Conservation (phyloP, 2,888 invertebrate genomes). For the Acleris holmiana region DNA sequence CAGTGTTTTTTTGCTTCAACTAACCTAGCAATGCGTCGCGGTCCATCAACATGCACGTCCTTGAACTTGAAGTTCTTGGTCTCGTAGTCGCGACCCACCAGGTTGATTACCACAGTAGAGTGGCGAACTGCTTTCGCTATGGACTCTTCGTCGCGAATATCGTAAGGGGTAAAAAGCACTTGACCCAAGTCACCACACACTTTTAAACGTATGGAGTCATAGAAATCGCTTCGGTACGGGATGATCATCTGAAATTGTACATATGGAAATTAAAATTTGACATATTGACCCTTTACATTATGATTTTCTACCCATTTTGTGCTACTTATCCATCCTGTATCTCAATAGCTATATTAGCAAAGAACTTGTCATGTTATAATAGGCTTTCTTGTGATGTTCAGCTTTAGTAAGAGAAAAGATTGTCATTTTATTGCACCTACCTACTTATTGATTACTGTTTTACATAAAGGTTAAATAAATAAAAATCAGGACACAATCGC, state of each 20-base stretch:
- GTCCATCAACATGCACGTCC: constrained; percentile 94
- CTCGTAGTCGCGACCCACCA: constrained; percentile 96
- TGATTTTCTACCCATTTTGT: neutral
- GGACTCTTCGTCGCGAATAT: constrained; percentile 93
- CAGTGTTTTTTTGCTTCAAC: neutral
- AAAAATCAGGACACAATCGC: too few species aligned
- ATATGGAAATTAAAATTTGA: constrained; percentile 6
- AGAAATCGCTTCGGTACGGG: constrained; percentile 95
- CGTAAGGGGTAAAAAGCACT: constrained; percentile 93
- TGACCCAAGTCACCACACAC: constrained; percentile 97
- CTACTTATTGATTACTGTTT: too few species aligned
- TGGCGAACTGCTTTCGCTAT: constrained; percentile 94
- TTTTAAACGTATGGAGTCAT: constrained; percentile 91
- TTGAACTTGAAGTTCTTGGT: constrained; percentile 94
- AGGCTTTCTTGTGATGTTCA: too few species aligned
- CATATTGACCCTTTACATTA: neutral
- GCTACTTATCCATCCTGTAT: too few species aligned
- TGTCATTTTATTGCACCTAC: too few species aligned
- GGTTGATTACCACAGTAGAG: constrained; percentile 98
- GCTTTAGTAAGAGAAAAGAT: too few species aligned
- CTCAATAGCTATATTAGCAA: too few species aligned
- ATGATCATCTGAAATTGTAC: constrained; percentile 89
- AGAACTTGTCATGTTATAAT: too few species aligned
- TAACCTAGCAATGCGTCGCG: constrained; percentile 91
- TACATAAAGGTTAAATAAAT: too few species aligned